These are phyloP conservation scores for Drosophila affinis DNA, from an alignment of 2,888 invertebrate genomes.

Conservation along the genomic window DNA sequence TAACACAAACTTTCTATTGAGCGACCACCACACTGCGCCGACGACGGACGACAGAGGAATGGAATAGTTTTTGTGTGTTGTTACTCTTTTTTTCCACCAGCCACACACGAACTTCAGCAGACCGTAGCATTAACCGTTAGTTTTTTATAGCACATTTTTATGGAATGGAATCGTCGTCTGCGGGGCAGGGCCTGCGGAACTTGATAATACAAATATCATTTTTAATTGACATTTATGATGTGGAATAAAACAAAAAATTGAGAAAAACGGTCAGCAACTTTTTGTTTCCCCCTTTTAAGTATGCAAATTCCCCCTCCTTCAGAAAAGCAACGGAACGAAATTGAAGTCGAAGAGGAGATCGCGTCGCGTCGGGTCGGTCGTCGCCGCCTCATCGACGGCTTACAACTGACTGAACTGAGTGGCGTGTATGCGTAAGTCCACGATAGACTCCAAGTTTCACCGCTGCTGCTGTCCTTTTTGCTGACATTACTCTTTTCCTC, in stretches of 20 bases:
- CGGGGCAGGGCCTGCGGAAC: constrained; percentile 37
- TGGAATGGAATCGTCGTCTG: constrained; percentile 37
- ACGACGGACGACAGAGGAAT: constrained; percentile 30
- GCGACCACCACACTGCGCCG: constrained; percentile 41
- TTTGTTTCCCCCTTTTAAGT: constrained; percentile 23
- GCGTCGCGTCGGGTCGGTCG: background rate
- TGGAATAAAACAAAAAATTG: constrained; percentile 52
- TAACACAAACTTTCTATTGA: constrained; percentile 78
- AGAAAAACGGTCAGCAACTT: constrained; percentile 20
- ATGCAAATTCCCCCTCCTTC: constrained; percentile 16
- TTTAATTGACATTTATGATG: constrained; percentile 74
- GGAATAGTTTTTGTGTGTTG: constrained; percentile 39
- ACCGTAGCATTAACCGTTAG: constrained; percentile 75
- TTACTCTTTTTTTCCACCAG: constrained; percentile 37
- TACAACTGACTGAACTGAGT: background rate
- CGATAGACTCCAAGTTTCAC: constrained; percentile 17
- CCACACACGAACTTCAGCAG: constrained; percentile 75
- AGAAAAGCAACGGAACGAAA: constrained; percentile 11
- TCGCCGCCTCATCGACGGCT: background rate
- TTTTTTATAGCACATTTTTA: constrained; percentile 74
- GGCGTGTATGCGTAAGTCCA: background rate
- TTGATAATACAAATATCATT: constrained; percentile 63
- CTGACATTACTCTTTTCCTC: constrained; percentile 52
- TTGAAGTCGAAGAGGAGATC: constrained; percentile 14
- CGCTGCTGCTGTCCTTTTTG: constrained; percentile 32